A percentile compares a stretch with the other conserved stretches of the same genome.
phyloP scores from a whole-genome alignment of 37 sponge, comb jelly and placozoan species.

The Beroe forskalii region DNA sequence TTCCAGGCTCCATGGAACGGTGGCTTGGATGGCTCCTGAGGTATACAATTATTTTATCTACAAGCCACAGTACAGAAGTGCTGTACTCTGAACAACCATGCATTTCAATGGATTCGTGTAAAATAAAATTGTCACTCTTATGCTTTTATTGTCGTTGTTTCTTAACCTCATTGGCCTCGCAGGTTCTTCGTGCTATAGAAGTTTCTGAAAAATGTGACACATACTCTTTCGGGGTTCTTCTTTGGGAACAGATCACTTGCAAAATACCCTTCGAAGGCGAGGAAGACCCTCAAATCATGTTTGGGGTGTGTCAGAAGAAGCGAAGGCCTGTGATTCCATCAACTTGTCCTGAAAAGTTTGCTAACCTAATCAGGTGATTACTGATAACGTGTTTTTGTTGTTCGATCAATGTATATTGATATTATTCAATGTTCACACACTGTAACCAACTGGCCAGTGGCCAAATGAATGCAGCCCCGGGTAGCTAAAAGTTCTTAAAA shows the following conservation, averaged over 20 bases:
- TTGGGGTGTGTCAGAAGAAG: conserved; percentile 4
- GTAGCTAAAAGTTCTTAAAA: too few relatives aligned
- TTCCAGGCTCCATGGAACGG: conserved; percentile 35
- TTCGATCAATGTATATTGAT: not conserved
- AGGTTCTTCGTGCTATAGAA: not conserved
- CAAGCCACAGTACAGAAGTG: too few relatives aligned
- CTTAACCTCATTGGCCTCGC: too few relatives aligned
- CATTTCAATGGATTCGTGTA: too few relatives aligned
- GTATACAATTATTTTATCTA: too few relatives aligned
- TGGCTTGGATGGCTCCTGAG: conserved; percentile 63
- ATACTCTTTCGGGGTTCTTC: conserved; percentile 1
- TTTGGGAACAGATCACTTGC: conserved; percentile 39
- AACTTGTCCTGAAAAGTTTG: conserved; percentile 25
- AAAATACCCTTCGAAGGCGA: not conserved
- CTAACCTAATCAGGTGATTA: conserved; percentile 7
- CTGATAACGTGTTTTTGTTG: not conserved
- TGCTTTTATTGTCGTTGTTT: too few relatives aligned
- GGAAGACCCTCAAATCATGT: conserved; percentile 27
- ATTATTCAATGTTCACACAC: too few relatives aligned
- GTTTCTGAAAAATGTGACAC: conserved; percentile 59
- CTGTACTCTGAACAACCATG: too few relatives aligned
- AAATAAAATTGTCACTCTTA: too few relatives aligned
- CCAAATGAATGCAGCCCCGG: too few relatives aligned
- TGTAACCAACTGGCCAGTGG: too few relatives aligned
- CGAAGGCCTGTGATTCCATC: not conserved